Evolutionary conservation across 2,888 invertebrate genomes (phyloP).

Genomic region (Flabesymbios commensalis): DNA sequence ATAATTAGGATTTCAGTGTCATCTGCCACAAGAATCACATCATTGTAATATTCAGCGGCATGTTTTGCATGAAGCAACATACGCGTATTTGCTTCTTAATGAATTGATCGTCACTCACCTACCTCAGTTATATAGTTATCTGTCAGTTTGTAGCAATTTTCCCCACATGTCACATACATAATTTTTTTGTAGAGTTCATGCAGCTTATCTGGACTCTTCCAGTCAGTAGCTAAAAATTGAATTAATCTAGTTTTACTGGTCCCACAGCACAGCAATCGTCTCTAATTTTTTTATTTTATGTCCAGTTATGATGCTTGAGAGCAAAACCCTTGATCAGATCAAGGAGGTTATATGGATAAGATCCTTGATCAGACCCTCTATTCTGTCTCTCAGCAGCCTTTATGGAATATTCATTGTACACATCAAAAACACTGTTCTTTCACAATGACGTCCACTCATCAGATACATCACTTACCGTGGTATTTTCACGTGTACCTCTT

Average conservation of each 20-base stretch:
- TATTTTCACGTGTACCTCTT: conserved; percentile 21
- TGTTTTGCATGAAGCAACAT: conserved; percentile 23
- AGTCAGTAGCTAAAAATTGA: conserved; percentile 17
- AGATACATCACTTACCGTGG: no score
- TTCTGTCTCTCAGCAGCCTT: conserved; percentile 21
- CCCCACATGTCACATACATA: conserved; percentile 28
- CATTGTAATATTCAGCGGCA: conserved; percentile 3
- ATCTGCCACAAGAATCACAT: conserved; percentile 21
- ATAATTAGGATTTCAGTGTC: conserved; percentile 32
- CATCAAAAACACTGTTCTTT: conserved; percentile 33
- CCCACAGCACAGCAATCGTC: conserved; percentile 8
- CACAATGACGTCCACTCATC: no score
- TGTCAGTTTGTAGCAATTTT: conserved; percentile 24
- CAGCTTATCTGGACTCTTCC: conserved; percentile 12
- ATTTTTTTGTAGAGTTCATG: conserved; percentile 10
- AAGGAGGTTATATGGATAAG: no score
- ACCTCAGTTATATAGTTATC: conserved; percentile 7
- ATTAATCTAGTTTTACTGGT: conserved; percentile 17
- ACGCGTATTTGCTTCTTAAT: conserved; percentile 32
- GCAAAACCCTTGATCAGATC: no score
- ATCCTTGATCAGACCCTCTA: conserved; percentile 17
- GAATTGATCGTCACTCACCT: conserved; percentile 10
- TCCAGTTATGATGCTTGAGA: conserved; percentile 17
- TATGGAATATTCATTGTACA: conserved; percentile 25
- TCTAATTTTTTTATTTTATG: conserved; percentile 24